These are phyloP conservation scores for Scaptomyza reducta DNA, from an alignment of 2,888 invertebrate genomes.

Conservation along the genomic window DNA sequence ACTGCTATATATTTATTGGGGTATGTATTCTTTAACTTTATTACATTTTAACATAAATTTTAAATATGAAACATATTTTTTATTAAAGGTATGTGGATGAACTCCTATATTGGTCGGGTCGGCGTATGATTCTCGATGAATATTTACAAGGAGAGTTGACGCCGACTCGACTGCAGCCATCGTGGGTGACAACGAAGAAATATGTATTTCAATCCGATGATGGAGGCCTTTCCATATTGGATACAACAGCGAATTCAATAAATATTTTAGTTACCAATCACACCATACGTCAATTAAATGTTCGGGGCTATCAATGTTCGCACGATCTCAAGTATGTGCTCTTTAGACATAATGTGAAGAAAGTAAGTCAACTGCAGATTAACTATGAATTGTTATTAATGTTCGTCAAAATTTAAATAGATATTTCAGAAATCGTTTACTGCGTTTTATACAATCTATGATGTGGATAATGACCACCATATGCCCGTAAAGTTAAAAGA, in stretches of 20 bases:
- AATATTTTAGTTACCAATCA: slow-evolving; percentile 93
- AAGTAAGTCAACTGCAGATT: slow-evolving; percentile 86
- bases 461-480: slow-evolving; percentile 95
- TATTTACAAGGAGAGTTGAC: slow-evolving; percentile 91
- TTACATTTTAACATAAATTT: neutral
- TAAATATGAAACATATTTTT: neutral
- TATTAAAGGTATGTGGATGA: slow-evolving; percentile 92
- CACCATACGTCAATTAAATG: slow-evolving; percentile 93
- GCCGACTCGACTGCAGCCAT: slow-evolving; percentile 89
- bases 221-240: slow-evolving; percentile 91
- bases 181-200: slow-evolving; percentile 92
- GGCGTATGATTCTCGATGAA: slow-evolving; percentile 93
- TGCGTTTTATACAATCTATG: slow-evolving; percentile 95
- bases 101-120: slow-evolving; percentile 94
- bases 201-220: slow-evolving; percentile 95
- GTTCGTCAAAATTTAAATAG: slow-evolving; percentile 71
- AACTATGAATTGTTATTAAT: no score
- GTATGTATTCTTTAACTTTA: slow-evolving; percentile 83
- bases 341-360: slow-evolving; percentile 94
- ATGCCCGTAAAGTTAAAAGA: slow-evolving; percentile 93
- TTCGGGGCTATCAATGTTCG: slow-evolving; percentile 94
- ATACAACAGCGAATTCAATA: slow-evolving; percentile 91
- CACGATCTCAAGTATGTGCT: slow-evolving; percentile 93
- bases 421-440: slow-evolving; percentile 94
- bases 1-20: slow-evolving; percentile 95